A percentile compares a stretch with the other conserved stretches of the same genome.
phyloP scores from a whole-genome alignment of 2,888 invertebrate genomes.

The Nomada goodeniana region DNA sequence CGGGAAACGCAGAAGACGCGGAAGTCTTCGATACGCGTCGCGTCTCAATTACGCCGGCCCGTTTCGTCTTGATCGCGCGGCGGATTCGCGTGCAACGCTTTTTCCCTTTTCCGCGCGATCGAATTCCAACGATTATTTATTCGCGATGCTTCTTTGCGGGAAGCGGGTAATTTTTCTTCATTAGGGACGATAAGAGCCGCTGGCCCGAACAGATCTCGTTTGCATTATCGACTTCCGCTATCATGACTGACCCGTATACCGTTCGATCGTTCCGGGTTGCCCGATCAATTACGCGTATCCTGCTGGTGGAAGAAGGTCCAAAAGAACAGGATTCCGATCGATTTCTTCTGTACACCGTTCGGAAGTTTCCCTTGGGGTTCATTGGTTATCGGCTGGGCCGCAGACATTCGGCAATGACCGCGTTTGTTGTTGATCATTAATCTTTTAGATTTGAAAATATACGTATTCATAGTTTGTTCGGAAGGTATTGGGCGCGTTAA shows the following conservation, averaged over 20 bases:
- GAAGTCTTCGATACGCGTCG: slow-evolving; percentile 39
- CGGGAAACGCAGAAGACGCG: slow-evolving; percentile 22
- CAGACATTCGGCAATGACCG: no score
- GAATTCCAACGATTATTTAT: slow-evolving; percentile 58
- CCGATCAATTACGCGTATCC: slow-evolving; percentile 45
- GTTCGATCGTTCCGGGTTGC: not conserved
- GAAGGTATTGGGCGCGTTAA: no score
- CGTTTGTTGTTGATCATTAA: no score
- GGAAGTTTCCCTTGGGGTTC: no score
- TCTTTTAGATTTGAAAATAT: no score
- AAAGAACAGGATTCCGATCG: no score
- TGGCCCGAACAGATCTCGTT: slow-evolving; percentile 42
- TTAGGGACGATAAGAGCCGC: slow-evolving; percentile 49
- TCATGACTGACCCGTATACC: slow-evolving; percentile 35
- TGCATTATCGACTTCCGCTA: slow-evolving; percentile 56
- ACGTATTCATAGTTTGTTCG: no score
- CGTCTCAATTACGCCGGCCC: slow-evolving; percentile 57
- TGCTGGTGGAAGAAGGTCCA: slow-evolving; percentile 12
- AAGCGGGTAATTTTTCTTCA: slow-evolving; percentile 52
- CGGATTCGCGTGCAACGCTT: slow-evolving; percentile 47
- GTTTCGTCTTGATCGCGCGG: slow-evolving; percentile 50
- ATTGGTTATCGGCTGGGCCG: no score
- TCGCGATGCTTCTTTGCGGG: slow-evolving; percentile 23
- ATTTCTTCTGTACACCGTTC: no score
- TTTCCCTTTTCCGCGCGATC: slow-evolving; percentile 18